A percentile compares a stretch with the other conserved stretches of the same genome.
These are phyloP conservation scores for Alexandromys fortis DNA, from an alignment of 2,113 vertebrate species.

Conservation along the genomic window DNA sequence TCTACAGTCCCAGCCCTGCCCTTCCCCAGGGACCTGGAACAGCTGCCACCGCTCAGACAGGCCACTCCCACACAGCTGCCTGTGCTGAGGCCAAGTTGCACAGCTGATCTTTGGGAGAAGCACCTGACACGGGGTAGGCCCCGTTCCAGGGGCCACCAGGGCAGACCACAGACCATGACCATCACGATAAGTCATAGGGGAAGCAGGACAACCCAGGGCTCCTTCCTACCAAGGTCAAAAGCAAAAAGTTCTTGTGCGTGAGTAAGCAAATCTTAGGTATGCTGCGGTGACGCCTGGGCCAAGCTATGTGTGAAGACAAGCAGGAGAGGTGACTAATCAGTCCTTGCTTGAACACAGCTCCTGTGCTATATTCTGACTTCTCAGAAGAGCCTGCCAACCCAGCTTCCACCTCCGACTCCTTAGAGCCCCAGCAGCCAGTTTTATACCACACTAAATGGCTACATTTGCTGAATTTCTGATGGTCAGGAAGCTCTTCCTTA, in stretches of 20 bases:
- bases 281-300: not conserved
- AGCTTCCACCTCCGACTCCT: not conserved
- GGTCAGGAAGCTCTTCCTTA: slow-evolving; percentile 31
- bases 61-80: slow-evolving; percentile 78
- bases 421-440: not conserved
- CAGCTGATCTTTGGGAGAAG: slow-evolving; percentile 67
- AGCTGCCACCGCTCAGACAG: slow-evolving; percentile 66
- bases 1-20: slow-evolving; percentile 51
- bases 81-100: slow-evolving; percentile 17
- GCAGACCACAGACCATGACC: slow-evolving; percentile 1
- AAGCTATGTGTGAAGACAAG: not conserved
- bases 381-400: slow-evolving; percentile 9
- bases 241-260: slow-evolving; percentile 6
- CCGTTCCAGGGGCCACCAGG: not conserved
- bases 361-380: not conserved
- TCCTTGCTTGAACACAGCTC: not conserved
- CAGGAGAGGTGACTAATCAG: not conserved
- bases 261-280: slow-evolving; percentile 4
- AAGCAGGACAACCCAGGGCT: not conserved
- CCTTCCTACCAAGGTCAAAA: slow-evolving; percentile 35
- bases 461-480: not conserved
- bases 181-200: not conserved
- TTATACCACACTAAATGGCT: slow-evolving; percentile 17
- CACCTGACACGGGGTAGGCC: slow-evolving; percentile 53
- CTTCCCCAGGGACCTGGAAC: slow-evolving; percentile 51